A percentile compares a stretch with the other conserved stretches of the same genome.
phyloP scores from a whole-genome alignment of 2,797 vertebrate species.

The Sebastes paucispinis region DNA sequence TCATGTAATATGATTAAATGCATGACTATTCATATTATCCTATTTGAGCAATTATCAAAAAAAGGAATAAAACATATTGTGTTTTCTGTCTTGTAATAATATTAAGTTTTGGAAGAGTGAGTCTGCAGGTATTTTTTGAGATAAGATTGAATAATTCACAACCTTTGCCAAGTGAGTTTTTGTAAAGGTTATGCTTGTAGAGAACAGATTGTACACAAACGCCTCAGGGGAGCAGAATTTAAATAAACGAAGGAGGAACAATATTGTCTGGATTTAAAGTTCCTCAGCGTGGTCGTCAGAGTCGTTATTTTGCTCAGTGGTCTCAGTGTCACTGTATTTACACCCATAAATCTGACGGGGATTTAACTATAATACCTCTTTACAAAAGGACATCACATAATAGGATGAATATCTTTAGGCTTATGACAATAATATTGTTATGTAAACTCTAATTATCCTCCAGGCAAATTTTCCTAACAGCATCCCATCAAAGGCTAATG shows the following conservation, averaged over 20 bases:
- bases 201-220: conserved; percentile 66
- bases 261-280: conserved; percentile 34
- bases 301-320: conserved; percentile 18
- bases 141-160: conserved; percentile 56
- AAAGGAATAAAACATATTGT: background rate
- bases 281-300: background rate
- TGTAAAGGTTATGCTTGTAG: conserved; percentile 62
- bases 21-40: background rate
- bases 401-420: conserved; percentile 4
- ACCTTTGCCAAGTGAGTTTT: conserved; percentile 36
- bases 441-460: conserved; percentile 10
- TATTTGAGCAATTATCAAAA: background rate
- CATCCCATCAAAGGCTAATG: conserved; percentile 19
- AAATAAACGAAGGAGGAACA: conserved; percentile 42
- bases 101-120: background rate
- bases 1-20: background rate
- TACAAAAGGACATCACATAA: conserved; percentile 18
- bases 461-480: conserved; percentile 5
- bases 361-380: conserved; percentile 18
- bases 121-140: conserved; percentile 30
- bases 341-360: conserved; percentile 22
- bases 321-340: conserved; percentile 29
- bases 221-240: conserved; percentile 38
- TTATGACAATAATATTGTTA: conserved; percentile 2
- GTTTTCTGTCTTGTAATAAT: background rate